Evolutionary conservation across 2,888 invertebrate species (phyloP).

Genomic region (Macaria notata): DNA sequence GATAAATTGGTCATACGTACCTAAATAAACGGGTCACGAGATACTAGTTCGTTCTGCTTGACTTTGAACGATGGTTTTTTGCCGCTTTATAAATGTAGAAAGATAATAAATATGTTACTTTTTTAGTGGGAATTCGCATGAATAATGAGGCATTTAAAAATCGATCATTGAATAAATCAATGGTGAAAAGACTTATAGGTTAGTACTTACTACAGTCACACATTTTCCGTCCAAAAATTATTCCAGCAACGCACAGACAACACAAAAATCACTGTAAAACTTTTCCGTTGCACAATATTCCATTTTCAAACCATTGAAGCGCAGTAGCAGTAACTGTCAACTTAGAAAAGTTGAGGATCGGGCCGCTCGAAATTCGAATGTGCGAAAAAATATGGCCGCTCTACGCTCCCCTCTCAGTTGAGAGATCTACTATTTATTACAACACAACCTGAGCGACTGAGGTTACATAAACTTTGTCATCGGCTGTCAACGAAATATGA

Average conservation of each 20-base stretch:
- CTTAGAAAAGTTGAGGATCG: constrained; percentile 36
- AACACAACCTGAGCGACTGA: constrained; percentile 45
- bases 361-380: constrained; percentile 34
- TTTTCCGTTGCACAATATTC: constrained; percentile 20
- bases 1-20: constrained; percentile 20
- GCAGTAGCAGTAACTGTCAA: constrained; percentile 25
- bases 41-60: constrained; percentile 11
- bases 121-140: too few species aligned
- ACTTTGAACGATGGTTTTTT: neutral
- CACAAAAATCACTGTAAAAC: constrained; percentile 19
- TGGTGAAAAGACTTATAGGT: neutral
- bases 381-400: constrained; percentile 39
- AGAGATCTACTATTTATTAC: constrained; percentile 51
- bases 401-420: constrained; percentile 46
- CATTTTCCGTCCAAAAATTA: constrained; percentile 16
- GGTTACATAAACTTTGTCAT: constrained; percentile 60
- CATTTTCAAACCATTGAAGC: constrained; percentile 25
- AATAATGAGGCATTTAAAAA: too few species aligned
- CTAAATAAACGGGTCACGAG: constrained; percentile 31
- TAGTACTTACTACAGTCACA: constrained; percentile 30
- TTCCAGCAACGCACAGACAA: constrained; percentile 8
- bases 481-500: constrained; percentile 28
- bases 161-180: too few species aligned
- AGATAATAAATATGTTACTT: too few species aligned
- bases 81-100: too few species aligned